phyloP scores from a whole-genome alignment of 2,797 vertebrate genomes.

The Danio aesculapii region DNA sequence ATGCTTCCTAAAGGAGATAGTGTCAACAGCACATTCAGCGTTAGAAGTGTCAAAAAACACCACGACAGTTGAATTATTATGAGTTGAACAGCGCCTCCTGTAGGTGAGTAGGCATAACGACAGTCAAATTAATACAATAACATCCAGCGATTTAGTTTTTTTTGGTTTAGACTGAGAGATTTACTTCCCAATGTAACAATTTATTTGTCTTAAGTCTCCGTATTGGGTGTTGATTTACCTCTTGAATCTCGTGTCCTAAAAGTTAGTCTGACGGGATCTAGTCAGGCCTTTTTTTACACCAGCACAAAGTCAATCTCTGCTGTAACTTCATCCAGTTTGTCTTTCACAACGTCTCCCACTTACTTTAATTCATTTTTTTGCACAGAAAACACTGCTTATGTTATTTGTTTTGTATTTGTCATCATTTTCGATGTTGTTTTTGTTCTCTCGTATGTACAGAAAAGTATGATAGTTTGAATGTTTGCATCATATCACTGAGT shows the following conservation, averaged over 20 bases:
- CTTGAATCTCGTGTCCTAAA: no score
- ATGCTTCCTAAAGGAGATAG: conserved; percentile 4
- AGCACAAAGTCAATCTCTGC: conserved; percentile 68
- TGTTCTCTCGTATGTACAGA: conserved; percentile 64
- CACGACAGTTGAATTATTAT: no score
- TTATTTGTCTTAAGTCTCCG: no score
- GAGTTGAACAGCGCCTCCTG: conserved; percentile 30
- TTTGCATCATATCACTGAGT: conserved; percentile 67
- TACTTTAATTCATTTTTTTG: conserved; percentile 27
- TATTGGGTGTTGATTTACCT: no score
- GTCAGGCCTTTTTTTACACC: conserved; percentile 59
- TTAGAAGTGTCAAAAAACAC: not conserved
- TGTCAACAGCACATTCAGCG: not conserved
- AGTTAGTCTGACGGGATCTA: not conserved
- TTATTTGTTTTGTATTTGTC: conserved; percentile 64
- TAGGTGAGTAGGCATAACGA: not conserved
- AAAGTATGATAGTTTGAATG: conserved; percentile 55
- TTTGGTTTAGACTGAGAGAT: no score
- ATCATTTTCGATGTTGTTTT: no score
- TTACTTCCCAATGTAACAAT: no score
- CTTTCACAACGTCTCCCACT: conserved; percentile 49
- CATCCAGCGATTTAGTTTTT: no score
- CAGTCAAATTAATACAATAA: no score
- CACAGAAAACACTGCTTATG: conserved; percentile 66
- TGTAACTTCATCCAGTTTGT: conserved; percentile 52